Evolutionary conservation across 2,888 invertebrate genomes (phyloP).

Genomic region (Nineta flava): DNA sequence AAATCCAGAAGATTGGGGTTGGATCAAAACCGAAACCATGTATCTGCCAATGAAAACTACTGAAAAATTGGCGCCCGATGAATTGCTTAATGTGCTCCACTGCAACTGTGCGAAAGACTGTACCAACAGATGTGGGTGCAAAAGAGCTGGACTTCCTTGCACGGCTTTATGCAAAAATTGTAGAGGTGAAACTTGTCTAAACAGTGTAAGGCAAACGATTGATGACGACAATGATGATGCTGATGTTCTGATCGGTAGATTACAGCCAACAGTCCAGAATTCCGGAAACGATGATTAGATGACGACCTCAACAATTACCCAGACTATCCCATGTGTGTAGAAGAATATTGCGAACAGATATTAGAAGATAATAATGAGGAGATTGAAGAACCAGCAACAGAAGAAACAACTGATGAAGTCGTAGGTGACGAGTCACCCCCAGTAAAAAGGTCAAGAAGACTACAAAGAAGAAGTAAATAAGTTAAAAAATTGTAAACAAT

Average conservation of each 20-base stretch:
- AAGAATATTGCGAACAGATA: not conserved
- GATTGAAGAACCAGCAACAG: not conserved
- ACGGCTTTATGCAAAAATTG: conserved; percentile 1
- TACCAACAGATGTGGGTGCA: conserved; percentile 7
- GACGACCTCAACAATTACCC: too few relatives aligned
- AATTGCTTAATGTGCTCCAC: not conserved
- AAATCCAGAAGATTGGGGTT: conserved; percentile 7
- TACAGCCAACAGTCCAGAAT: not conserved
- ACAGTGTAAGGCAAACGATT: not conserved
- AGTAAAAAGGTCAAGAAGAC: not conserved
- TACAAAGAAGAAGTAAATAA: too few relatives aligned
- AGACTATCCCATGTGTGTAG: not conserved
- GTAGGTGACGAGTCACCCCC: not conserved
- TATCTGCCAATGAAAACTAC: not conserved
- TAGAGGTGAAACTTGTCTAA: conserved; percentile 4
- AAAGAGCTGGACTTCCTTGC: conserved; percentile 6
- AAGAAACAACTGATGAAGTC: not conserved
- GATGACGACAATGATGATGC: not conserved
- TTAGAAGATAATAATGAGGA: not conserved
- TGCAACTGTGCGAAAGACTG: conserved; percentile 6
- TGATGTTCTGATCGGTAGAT: not conserved
- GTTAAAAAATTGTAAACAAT: not conserved
- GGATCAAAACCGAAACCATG: conserved; percentile 6
- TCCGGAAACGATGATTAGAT: too few relatives aligned
- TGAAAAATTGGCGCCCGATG: not conserved